Conservation (phyloP, 2,797 vertebrate species). For the Hybognathus amarus region DNA sequence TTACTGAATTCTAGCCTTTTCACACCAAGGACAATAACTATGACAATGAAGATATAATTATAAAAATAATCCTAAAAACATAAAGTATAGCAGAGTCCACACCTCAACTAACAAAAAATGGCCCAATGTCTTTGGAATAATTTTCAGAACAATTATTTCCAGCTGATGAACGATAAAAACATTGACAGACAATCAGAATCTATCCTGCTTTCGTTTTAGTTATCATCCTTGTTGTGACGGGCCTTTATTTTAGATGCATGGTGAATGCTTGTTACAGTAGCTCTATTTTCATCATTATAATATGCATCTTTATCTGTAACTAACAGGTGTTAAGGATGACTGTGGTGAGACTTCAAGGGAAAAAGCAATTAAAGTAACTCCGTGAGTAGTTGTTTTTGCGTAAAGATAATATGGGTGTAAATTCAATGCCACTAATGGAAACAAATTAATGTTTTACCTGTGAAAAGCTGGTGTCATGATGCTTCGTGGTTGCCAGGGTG, state of each 20-base stretch:
- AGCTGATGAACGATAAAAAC: background rate
- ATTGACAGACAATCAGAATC: background rate
- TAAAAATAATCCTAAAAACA: background rate
- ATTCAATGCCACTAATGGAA: background rate
- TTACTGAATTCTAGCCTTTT: background rate
- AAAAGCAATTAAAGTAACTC: conserved; percentile 78
- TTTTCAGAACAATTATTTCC: background rate
- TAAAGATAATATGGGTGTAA: background rate
- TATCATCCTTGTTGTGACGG: background rate
- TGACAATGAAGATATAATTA: background rate
- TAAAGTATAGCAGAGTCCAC: background rate
- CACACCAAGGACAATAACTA: background rate
- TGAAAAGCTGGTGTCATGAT: background rate
- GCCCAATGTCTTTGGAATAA: background rate
- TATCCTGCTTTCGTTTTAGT: background rate
- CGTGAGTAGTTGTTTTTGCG: conserved; percentile 76
- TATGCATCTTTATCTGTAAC: conserved; percentile 41
- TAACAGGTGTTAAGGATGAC: conserved; percentile 79
- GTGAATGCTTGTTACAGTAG: background rate
- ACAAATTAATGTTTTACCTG: background rate
- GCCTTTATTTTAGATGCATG: background rate
- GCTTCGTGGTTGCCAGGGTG: background rate
- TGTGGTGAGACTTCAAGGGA: conserved; percentile 77
- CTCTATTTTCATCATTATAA: background rate
- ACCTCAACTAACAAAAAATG: background rate